These are phyloP conservation scores for Characodon lateralis DNA, from an alignment of 2,797 vertebrate genomes.

Conservation along the genomic window DNA sequence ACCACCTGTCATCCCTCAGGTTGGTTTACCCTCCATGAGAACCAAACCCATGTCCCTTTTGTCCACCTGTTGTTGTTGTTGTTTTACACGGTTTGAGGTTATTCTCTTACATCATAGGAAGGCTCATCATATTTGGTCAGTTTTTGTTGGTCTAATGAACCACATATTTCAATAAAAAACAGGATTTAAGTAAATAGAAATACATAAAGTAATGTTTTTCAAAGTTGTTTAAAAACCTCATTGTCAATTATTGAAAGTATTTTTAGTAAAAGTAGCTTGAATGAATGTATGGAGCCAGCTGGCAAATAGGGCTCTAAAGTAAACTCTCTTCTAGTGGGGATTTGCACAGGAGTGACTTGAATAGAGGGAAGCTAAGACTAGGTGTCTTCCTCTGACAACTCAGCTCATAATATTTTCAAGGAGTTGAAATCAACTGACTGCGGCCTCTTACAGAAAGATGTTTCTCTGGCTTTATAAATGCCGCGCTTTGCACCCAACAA, in stretches of 20 bases:
- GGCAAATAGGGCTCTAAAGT: background rate
- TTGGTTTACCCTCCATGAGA: constrained; percentile 63
- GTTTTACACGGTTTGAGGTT: background rate
- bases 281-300: no score
- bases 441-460: background rate
- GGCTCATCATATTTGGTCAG: background rate
- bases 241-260: no score
- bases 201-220: no score
- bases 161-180: background rate
- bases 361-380: background rate
- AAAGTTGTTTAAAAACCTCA: no score
- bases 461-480: background rate
- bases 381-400: background rate
- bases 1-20: constrained; percentile 76
- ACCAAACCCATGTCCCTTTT: background rate
- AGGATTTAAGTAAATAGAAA: background rate
- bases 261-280: no score
- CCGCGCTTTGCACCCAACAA: background rate
- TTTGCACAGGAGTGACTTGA: background rate
- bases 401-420: background rate
- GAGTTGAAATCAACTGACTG: background rate
- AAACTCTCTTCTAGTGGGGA: background rate
- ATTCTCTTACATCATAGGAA: background rate
- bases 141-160: background rate
- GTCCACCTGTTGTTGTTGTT: background rate